These are phyloP conservation scores for Brenthis daphne DNA, from an alignment of 2,888 invertebrate genomes.

Conservation along the genomic window DNA sequence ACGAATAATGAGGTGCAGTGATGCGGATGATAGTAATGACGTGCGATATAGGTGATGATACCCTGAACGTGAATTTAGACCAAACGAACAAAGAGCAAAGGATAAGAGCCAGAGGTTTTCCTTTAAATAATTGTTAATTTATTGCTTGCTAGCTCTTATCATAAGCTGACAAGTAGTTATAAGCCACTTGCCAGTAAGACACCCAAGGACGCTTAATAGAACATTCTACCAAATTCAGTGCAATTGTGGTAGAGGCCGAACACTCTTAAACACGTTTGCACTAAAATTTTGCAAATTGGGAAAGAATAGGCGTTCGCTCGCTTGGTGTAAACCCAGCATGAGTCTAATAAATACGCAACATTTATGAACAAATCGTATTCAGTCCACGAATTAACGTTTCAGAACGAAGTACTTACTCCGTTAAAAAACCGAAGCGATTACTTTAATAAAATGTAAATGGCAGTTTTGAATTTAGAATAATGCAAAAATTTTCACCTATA, in stretches of 20 bases:
- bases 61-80: conserved; percentile 23
- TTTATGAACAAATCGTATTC: conserved; percentile 58
- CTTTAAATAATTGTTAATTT: background rate
- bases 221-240: background rate
- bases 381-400: conserved; percentile 49
- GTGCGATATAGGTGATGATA: conserved; percentile 45
- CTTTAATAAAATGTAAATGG: conserved; percentile 67
- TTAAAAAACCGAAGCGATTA: conserved; percentile 50
- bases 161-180: background rate
- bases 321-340: conserved; percentile 19
- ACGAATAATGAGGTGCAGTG: conserved; percentile 69
- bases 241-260: background rate
- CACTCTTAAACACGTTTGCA: too few relatives aligned
- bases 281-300: background rate
- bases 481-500: conserved; percentile 72
- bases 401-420: conserved; percentile 39
- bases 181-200: too few relatives aligned
- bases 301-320: background rate
- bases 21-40: conserved; percentile 75
- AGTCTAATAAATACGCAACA: conserved; percentile 63
- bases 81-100: conserved; percentile 7
- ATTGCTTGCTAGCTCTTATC: too few relatives aligned
- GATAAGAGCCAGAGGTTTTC: background rate
- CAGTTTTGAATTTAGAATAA: conserved; percentile 70
- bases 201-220: background rate